Evolutionary conservation across 1,140 invertebrate genomes (phyloP), one percentile per base, ranked within the genome.

Genomic region (Manduca sexta): DNA sequence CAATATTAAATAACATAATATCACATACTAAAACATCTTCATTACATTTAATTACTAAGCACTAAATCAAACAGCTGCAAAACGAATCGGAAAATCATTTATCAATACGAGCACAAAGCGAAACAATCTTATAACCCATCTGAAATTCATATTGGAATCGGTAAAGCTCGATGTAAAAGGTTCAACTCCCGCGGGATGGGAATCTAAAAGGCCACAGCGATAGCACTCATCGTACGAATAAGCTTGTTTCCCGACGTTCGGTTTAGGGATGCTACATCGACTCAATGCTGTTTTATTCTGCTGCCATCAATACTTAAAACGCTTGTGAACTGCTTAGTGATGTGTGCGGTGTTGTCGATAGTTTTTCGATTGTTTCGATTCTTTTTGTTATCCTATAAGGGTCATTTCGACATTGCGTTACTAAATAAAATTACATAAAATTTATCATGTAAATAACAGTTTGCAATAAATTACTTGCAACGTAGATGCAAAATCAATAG

Each of bases 301-400:
- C 73, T 75, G 63, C 75, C 78, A 81, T 84, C 72, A 82, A 84
- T 84, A 84, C 81, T 84, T 84, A 81, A 82, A 76, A 81, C 77
- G 59, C 69, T 80, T 68, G 57, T 71, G 70, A 80, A 71, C 57
- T 64, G 49, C 61, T 59, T 68, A 72, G 75, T 67, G 72, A 65
- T 61, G 70, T 15, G 31, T 10, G 14, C n/a, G n/a, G n/a, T n/a
- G 4, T 26, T 53, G 41, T 64, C 61, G 53, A 71, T 60, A 48
- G 43, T 26, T 26, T 26, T 18, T 8, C 11, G 3, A 34, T 1
- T 8, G 11, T 34, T 37, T 37, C 8, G 39, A 46, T 18, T 17
- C n/a, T n/a, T n/a, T n/a, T n/a, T n/a, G n/a, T n/a, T n/a, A n/a
- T n/a, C n/a, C n/a, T n/a, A n/a, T n/a, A n/a, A n/a, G n/a, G n/a